These are phyloP conservation scores for Malacosoma neustria DNA, from an alignment of 2,888 invertebrate genomes.

Conservation along the genomic window DNA sequence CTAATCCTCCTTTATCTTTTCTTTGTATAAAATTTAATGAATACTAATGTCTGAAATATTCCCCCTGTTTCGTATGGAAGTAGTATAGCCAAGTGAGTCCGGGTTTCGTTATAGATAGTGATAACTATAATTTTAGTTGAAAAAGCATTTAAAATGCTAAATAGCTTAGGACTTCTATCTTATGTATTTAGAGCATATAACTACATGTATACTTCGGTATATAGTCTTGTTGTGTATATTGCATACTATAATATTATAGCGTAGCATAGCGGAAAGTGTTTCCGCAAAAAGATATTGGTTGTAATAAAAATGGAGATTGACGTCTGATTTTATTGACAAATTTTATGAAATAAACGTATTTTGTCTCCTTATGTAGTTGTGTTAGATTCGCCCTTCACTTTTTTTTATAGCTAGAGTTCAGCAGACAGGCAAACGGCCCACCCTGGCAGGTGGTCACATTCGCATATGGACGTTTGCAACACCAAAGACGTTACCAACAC, in stretches of 20 bases:
- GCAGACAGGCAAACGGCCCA: too few species aligned
- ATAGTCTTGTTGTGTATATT: slow-evolving; percentile 34
- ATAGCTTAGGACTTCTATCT: slow-evolving; percentile 10
- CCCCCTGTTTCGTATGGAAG: background rate
- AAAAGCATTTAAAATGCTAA: slow-evolving; percentile 28
- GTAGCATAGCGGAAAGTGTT: slow-evolving; percentile 12
- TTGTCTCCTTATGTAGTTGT: slow-evolving; percentile 50
- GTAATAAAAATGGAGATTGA: slow-evolving; percentile 26
- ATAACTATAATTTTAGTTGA: background rate
- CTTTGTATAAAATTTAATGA: too few species aligned
- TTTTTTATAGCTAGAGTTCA: too few species aligned
- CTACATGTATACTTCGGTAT: background rate
- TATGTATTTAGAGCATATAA: slow-evolving; percentile 17
- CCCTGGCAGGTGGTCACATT: too few species aligned
- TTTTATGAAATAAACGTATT: slow-evolving; percentile 69
- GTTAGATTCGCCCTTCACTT: too few species aligned
- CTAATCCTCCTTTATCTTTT: too few species aligned
- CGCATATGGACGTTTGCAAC: too few species aligned
- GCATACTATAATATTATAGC: slow-evolving; percentile 18
- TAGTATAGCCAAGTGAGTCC: background rate
- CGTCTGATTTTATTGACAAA: slow-evolving; percentile 56
- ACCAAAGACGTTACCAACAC: too few species aligned
- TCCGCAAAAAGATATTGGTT: slow-evolving; percentile 33
- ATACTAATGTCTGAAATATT: background rate
- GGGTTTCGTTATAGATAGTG: background rate